Percentiles rank a stretch among this genome's conserved stretches.
These are phyloP conservation scores for Arctopsyche grandis DNA, from an alignment of 1,140 invertebrate genomes.

Conservation along the genomic window DNA sequence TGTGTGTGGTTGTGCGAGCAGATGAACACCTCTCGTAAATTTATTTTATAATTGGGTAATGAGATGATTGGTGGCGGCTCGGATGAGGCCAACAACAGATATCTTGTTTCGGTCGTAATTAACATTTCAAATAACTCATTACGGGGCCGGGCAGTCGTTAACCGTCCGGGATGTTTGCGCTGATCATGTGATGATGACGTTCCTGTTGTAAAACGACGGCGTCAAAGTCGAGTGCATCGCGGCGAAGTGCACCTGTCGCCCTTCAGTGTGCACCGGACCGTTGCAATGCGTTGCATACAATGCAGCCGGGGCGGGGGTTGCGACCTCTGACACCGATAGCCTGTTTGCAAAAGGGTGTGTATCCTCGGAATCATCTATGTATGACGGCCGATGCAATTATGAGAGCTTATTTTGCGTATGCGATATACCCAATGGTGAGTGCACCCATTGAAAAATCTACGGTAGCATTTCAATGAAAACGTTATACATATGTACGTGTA, in stretches of 20 bases:
- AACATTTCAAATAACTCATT: conserved; percentile 51
- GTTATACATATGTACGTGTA: too few relatives aligned
- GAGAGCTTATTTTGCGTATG: too few relatives aligned
- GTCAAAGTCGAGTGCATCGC: too few relatives aligned
- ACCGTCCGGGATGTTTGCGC: not conserved
- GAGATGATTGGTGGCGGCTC: conserved; percentile 25
- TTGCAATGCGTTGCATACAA: not conserved
- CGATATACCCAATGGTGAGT: too few relatives aligned
- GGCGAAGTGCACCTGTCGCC: not conserved
- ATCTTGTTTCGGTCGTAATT: conserved; percentile 11
- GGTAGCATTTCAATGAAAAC: too few relatives aligned
- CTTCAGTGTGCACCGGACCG: not conserved
- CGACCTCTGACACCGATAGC: too few relatives aligned
- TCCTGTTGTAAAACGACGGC: too few relatives aligned
- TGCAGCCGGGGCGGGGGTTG: not conserved
- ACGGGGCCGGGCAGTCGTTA: not conserved
- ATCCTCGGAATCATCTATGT: too few relatives aligned
- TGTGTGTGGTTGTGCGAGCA: not conserved
- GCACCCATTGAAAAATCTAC: too few relatives aligned
- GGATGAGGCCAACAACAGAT: not conserved
- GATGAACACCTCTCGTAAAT: not conserved
- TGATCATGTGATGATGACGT: too few relatives aligned
- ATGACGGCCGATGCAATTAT: too few relatives aligned
- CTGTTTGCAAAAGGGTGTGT: too few relatives aligned
- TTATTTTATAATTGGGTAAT: conserved; percentile 35